Percentiles rank a stretch among this genome's conserved stretches.
Evolutionary conservation across 2,113 vertebrate genomes (phyloP).

Genomic region (Vulpes vulpes): DNA sequence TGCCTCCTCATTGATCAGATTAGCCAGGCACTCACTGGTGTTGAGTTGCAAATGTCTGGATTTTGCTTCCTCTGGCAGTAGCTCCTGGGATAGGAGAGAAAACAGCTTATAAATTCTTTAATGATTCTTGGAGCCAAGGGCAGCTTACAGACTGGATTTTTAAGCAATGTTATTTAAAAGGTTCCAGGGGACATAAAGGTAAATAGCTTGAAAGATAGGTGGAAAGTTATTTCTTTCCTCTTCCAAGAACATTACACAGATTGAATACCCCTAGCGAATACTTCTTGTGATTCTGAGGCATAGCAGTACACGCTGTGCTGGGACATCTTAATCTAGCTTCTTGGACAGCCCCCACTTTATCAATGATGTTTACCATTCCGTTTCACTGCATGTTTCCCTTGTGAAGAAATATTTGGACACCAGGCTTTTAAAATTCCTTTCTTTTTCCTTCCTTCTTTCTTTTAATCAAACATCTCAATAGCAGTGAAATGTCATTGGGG

Average conservation of each 20-base stretch:
- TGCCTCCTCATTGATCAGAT: conserved; percentile 78
- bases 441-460: background rate
- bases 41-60: conserved; percentile 84
- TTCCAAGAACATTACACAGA: conserved; percentile 34
- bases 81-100: conserved; percentile 78
- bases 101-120: conserved; percentile 87
- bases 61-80: conserved; percentile 80
- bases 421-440: background rate
- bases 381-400: conserved; percentile 56
- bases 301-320: background rate
- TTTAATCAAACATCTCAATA: background rate
- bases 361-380: conserved; percentile 22
- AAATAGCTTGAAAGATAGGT: conserved; percentile 80
- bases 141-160: conserved; percentile 74
- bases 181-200: conserved; percentile 64
- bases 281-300: conserved; percentile 39
- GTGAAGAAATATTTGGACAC: conserved; percentile 37
- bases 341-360: background rate
- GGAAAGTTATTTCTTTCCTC: conserved; percentile 57
- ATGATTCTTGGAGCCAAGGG: conserved; percentile 79
- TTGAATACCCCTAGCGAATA: conserved; percentile 18
- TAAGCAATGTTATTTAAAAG: conserved; percentile 82
- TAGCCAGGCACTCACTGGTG: conserved; percentile 74
- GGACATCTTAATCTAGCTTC: background rate
- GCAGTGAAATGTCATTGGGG: background rate